Conservation (phyloP, 1,140 invertebrate genomes). For the Diorhabda sublineata region DNA sequence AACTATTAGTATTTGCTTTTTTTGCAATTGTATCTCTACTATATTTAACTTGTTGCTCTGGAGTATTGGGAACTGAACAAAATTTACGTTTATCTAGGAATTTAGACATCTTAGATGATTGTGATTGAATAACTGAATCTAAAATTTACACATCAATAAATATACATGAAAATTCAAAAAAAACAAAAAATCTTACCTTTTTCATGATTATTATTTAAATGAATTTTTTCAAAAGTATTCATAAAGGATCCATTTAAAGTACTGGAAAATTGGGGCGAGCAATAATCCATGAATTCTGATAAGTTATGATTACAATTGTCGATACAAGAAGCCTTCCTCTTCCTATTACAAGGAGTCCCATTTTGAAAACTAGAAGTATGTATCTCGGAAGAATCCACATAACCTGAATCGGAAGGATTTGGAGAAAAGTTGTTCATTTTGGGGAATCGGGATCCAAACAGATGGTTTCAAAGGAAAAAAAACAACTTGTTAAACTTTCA, state of each 20-base stretch:
- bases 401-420: constrained; percentile 19
- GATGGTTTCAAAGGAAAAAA: not conserved
- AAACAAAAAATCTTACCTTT: not conserved
- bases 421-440: constrained; percentile 23
- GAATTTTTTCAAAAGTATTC: constrained; percentile 30
- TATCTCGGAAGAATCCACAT: constrained; percentile 19
- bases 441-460: constrained; percentile 4
- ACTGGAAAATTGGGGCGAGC: constrained; percentile 31
- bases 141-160: constrained; percentile 8
- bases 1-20: constrained; percentile 19
- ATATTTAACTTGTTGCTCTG: constrained; percentile 21
- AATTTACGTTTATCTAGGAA: constrained; percentile 20
- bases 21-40: constrained; percentile 8
- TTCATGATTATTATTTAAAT: constrained; percentile 22
- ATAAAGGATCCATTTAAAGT: constrained; percentile 34
- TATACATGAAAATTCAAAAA: not conserved
- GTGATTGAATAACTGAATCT: not conserved
- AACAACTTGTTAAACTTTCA: not conserved
- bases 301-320: constrained; percentile 19
- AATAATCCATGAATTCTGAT: constrained; percentile 19
- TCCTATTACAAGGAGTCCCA: not conserved
- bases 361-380: constrained; percentile 13
- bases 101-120: not conserved
- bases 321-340: constrained; percentile 19
- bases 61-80: constrained; percentile 22